phyloP scores from a whole-genome alignment of 2,888 invertebrate genomes.

The Mesorhabditis belari region DNA sequence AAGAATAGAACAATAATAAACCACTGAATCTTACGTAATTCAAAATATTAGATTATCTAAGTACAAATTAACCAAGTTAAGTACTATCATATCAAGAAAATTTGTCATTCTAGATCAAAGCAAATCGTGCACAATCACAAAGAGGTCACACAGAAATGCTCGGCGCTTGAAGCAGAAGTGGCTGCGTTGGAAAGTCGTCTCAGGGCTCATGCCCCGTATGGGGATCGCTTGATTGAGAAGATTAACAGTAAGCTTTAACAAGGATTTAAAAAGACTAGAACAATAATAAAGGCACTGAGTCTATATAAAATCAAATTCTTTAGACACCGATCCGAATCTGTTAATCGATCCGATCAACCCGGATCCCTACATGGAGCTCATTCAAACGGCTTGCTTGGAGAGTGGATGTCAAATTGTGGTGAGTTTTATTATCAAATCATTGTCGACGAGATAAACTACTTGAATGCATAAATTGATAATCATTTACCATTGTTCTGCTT shows the following conservation, averaged over 20 bases:
- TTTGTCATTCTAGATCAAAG: slow-evolving; percentile 20
- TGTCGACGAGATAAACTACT: too few species aligned
- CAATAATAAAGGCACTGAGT: not conserved
- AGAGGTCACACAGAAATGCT: slow-evolving; percentile 16
- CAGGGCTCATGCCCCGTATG: slow-evolving; percentile 12
- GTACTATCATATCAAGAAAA: not conserved
- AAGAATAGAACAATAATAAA: not conserved
- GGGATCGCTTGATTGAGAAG: slow-evolving; percentile 10
- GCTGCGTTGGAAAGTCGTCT: slow-evolving; percentile 17
- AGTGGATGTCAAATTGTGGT: not conserved
- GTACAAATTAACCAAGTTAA: not conserved
- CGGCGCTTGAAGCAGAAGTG: slow-evolving; percentile 12
- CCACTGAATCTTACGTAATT: not conserved
- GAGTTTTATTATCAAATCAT: too few species aligned
- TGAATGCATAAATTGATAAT: too few species aligned
- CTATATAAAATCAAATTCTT: not conserved
- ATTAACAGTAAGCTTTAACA: slow-evolving; percentile 6
- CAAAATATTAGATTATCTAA: not conserved
- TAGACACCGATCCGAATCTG: not conserved
- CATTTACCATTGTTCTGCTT: too few species aligned
- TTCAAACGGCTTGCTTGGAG: slow-evolving; percentile 2
- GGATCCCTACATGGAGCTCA: slow-evolving; percentile 3
- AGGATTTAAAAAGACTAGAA: not conserved
- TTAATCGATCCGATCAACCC: not conserved
- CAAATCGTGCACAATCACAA: slow-evolving; percentile 35